These are phyloP conservation scores for Nemapogon koenigi DNA, from an alignment of 2,888 invertebrate species.

Conservation along the genomic window DNA sequence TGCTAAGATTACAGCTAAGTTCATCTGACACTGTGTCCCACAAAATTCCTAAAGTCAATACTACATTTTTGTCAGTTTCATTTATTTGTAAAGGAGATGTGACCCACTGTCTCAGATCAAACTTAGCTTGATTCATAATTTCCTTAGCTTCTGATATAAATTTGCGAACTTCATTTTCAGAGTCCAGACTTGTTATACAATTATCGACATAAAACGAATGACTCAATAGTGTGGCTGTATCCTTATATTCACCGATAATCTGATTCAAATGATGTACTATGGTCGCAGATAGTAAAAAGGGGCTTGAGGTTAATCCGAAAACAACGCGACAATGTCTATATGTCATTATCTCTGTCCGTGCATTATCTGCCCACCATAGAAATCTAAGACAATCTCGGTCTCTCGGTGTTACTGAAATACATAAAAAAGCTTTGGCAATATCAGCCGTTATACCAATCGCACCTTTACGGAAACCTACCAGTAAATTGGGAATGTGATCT, in stretches of 20 bases:
- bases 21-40: slow-evolving; percentile 2
- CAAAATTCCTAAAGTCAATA: not conserved
- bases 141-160: not conserved
- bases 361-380: slow-evolving; percentile 17
- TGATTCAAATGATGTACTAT: not conserved
- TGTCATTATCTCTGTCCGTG: not conserved
- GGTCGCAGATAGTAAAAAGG: slow-evolving; percentile 2
- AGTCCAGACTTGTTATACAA: not conserved
- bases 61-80: not conserved
- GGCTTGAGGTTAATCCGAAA: slow-evolving; percentile 3
- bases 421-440: slow-evolving; percentile 25
- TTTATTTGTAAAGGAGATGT: not conserved
- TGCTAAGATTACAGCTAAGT: not conserved
- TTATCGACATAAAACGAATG: slow-evolving; percentile 4
- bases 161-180: not conserved
- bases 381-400: slow-evolving; percentile 23
- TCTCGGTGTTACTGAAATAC: slow-evolving; percentile 18
- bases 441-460: slow-evolving; percentile 20
- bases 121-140: not conserved
- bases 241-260: not conserved
- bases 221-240: not conserved
- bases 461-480: slow-evolving; percentile 16
- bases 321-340: slow-evolving; percentile 9
- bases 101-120: slow-evolving; percentile 4
- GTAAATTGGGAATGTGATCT: slow-evolving; percentile 16